Base-by-base conservation (phyloP, 1,140 invertebrate genomes). In the Batillaria attramentaria region DNA sequence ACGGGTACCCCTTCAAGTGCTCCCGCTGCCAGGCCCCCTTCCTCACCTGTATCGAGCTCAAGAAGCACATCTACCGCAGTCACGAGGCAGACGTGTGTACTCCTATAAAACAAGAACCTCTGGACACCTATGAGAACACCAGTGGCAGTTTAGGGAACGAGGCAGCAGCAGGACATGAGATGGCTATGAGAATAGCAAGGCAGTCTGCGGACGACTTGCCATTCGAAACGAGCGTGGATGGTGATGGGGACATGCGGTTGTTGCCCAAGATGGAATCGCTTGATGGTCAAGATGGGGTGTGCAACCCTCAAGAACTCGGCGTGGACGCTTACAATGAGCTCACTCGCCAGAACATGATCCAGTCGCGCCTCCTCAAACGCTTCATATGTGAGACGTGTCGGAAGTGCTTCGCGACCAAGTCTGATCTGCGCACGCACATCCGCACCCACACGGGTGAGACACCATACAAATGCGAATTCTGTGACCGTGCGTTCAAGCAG, bases 381-480 rank as follows among this genome's bases (percentile, higher is more conserved):
- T 81, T 57, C 68, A 43, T 46, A n/a, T 81, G 80, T 62, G 80
- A 81, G 60, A 68, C 78, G 2, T 81, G 80, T 35, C 28, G 70
- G 10, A 81, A 81, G 57, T 73, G 77, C 16, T 81, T 81, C 72
- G 35, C 80, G 13, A 72, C 77, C 62, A 81, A 81, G 41, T 81
- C 80, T 41, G 80, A 81, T 57, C 66, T 81, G 13, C 78, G 78
- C 41, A 81, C 80, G 13, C 80, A 81, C 76, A 78, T 75, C 57
- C 68, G 80, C 60, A 81, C 80, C 33, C 80, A 81, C 72, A 81
- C 77, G n/a, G 80, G 80, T 20, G 80, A 81, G 65, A 81, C 80
- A 18, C 80, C 80, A 2, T 81, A 78, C 57, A 81, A 81, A 60
- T 81, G 80, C 76, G 80, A 81, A n/a, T 81, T 62, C 68, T 81